Conservation (phyloP, 1,140 invertebrate genomes). For the Hesperophylax magnus region DNA sequence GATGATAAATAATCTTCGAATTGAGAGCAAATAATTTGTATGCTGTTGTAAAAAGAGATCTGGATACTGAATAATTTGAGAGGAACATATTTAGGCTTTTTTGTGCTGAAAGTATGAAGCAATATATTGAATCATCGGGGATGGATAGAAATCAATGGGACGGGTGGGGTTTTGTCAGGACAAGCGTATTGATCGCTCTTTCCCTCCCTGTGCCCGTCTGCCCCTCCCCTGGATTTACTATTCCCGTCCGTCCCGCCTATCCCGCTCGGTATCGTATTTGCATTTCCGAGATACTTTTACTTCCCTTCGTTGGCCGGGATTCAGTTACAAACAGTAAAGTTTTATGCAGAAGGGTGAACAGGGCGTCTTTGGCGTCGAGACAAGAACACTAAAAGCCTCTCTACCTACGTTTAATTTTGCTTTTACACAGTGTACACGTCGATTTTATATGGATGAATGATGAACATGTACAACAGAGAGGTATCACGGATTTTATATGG, state of each 20-base stretch:
- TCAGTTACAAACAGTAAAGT: no score
- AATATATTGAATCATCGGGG: not conserved
- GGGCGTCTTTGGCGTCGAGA: no score
- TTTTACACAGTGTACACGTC: no score
- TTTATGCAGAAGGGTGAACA: no score
- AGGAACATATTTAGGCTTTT: not conserved
- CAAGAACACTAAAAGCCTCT: no score
- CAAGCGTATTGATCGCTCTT: slow-evolving; percentile 43
- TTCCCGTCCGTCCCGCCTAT: not conserved
- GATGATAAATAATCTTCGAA: no score
- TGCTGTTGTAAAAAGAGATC: not conserved
- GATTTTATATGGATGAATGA: no score
- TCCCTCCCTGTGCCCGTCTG: not conserved
- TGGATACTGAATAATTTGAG: not conserved
- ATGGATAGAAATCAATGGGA: not conserved
- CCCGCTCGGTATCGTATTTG: slow-evolving; percentile 1
- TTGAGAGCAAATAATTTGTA: no score
- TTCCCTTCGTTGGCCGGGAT: not conserved
- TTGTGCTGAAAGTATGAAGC: not conserved
- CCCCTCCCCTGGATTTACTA: not conserved
- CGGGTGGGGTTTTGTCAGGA: slow-evolving; percentile 9
- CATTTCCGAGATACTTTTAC: not conserved
- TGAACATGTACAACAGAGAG: no score
- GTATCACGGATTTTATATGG: no score
- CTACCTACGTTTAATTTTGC: no score